Evolutionary conservation across 37 sponge, comb jelly and placozoan species (phyloP).

Genomic region (Spongilla lacustris): DNA sequence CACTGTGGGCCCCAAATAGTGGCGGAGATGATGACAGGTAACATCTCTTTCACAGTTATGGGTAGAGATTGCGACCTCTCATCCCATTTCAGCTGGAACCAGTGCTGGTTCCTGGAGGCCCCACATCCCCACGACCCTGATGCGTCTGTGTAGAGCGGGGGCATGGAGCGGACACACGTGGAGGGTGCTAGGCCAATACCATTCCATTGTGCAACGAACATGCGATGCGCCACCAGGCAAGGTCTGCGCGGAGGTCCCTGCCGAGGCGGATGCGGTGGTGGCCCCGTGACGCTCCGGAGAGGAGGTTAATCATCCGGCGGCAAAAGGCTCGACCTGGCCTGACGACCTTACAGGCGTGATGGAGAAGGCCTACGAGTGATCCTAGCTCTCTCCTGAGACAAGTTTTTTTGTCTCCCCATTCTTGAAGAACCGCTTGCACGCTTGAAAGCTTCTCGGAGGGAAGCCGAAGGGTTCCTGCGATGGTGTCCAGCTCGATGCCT

Average conservation of each 20-base stretch:
- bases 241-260: constrained; percentile 19
- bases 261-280: constrained; percentile 36
- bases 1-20: constrained; percentile 47
- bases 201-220: constrained; percentile 28
- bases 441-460: constrained; percentile 20
- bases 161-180: background rate
- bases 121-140: constrained; percentile 46
- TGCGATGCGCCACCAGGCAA: constrained; percentile 25
- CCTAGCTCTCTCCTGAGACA: constrained; percentile 2
- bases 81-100: constrained; percentile 58
- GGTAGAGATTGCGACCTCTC: background rate
- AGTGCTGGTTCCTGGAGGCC: constrained; percentile 8
- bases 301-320: constrained; percentile 14
- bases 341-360: constrained; percentile 30
- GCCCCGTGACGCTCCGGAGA: background rate
- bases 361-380: constrained; percentile 17
- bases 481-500: constrained; percentile 27
- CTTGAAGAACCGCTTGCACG: background rate
- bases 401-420: background rate
- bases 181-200: constrained; percentile 7
- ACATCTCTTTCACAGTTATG: constrained; percentile 39
- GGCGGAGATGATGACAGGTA: constrained; percentile 33
- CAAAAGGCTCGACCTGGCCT: constrained; percentile 15
- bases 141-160: constrained; percentile 20
- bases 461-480: background rate